These are phyloP conservation scores for Danio tinwini DNA, from an alignment of 2,797 vertebrate species.

Conservation along the genomic window DNA sequence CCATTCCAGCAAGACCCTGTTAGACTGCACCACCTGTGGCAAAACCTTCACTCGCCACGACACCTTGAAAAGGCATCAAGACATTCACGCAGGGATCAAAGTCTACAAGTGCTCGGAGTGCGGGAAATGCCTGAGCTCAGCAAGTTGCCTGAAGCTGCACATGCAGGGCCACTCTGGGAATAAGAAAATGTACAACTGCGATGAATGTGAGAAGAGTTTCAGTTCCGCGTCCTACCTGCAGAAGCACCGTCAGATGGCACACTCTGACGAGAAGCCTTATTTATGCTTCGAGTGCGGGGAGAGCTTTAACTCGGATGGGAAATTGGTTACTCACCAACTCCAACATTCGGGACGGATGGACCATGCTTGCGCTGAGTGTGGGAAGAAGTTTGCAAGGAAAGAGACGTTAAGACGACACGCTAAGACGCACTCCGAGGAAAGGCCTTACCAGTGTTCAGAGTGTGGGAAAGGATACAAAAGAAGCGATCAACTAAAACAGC, in stretches of 20 bases:
- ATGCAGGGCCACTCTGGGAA: conserved; percentile 19
- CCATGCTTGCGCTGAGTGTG: conserved; percentile 9
- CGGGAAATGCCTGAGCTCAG: conserved; percentile 52
- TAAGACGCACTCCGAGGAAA: conserved; percentile 1
- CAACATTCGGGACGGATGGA: conserved; percentile 25
- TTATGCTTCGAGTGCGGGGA: not conserved
- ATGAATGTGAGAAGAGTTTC: conserved; percentile 16
- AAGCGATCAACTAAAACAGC: not conserved
- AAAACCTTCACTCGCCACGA: conserved; percentile 55
- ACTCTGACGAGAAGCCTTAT: conserved; percentile 1
- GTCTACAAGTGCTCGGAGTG: conserved; percentile 44
- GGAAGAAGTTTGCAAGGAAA: conserved; percentile 16
- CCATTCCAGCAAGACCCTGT: conserved; percentile 11
- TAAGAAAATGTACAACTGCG: conserved; percentile 18
- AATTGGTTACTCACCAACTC: conserved; percentile 23
- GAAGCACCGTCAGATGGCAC: conserved; percentile 10
- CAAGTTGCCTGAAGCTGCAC: conserved; percentile 26
- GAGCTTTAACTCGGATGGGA: conserved; percentile 15
- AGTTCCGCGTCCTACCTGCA: not conserved
- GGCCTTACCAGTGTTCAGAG: not conserved
- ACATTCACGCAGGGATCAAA: conserved; percentile 44
- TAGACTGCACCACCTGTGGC: conserved; percentile 44
- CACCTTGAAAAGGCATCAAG: conserved; percentile 55
- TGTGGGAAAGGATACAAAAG: conserved; percentile 23
- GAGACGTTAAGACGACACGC: not conserved